Conservation (phyloP, 2,797 vertebrate species). For the Microctenopoma steveboyesi region DNA sequence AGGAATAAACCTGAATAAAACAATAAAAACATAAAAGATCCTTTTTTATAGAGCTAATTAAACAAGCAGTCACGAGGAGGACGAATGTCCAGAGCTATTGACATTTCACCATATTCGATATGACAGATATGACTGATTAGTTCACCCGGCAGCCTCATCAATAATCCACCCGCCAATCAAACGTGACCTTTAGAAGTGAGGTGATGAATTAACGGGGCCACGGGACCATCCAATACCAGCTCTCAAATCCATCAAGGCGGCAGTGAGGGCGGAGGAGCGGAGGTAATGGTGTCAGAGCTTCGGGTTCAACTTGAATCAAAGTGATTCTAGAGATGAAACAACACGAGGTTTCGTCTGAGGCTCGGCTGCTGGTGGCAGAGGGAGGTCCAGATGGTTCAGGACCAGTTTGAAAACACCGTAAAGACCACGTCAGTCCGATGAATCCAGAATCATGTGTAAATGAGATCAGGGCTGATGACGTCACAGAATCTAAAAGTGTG, state of each 20-base stretch:
- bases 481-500: too few relatives aligned
- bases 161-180: constrained; percentile 78
- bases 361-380: background rate
- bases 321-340: background rate
- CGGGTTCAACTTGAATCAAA: constrained; percentile 9
- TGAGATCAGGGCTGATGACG: too few relatives aligned
- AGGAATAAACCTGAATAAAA: constrained; percentile 44
- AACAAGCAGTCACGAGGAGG: constrained; percentile 38
- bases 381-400: too few relatives aligned
- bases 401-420: too few relatives aligned
- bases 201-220: constrained; percentile 68
- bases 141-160: constrained; percentile 69
- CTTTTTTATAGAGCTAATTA: constrained; percentile 60
- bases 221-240: constrained; percentile 45
- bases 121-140: constrained; percentile 80
- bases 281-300: background rate
- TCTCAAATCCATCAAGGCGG: constrained; percentile 58
- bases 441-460: too few relatives aligned
- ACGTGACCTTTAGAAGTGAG: constrained; percentile 69
- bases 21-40: constrained; percentile 48
- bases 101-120: constrained; percentile 74
- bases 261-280: background rate
- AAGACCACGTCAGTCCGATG: too few relatives aligned
- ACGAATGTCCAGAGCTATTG: constrained; percentile 66
- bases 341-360: background rate